phyloP scores from a whole-genome alignment of 2,888 invertebrate genomes.

The Polydrusus pterygomalis region DNA sequence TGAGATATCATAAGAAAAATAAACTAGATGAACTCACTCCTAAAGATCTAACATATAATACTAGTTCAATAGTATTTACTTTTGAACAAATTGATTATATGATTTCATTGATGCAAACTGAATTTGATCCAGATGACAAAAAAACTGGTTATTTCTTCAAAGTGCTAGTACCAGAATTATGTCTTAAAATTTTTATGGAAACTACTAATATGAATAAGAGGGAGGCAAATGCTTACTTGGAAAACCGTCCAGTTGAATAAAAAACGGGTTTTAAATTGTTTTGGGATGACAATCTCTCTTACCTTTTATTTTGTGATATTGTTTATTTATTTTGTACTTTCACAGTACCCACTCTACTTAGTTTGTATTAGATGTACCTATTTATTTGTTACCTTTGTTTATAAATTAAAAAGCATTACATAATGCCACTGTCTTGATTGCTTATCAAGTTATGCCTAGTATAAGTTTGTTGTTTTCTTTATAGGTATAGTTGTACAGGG shows the following conservation, averaged over 20 bases:
- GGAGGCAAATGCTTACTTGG: constrained; percentile 62
- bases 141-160: constrained; percentile 65
- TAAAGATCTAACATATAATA: constrained; percentile 63
- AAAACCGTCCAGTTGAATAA: constrained; percentile 58
- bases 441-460: too few species aligned
- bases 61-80: constrained; percentile 64
- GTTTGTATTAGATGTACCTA: neutral
- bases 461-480: too few species aligned
- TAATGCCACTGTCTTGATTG: too few species aligned
- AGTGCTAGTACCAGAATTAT: constrained; percentile 67
- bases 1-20: constrained; percentile 35
- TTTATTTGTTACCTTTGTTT: neutral
- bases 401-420: neutral
- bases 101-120: constrained; percentile 58
- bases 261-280: neutral
- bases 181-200: constrained; percentile 67
- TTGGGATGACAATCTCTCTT: neutral
- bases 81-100: constrained; percentile 64
- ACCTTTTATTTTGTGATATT: constrained; percentile 19
- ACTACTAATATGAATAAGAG: constrained; percentile 59
- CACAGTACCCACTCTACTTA: neutral
- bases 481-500: too few species aligned
- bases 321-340: constrained; percentile 10
- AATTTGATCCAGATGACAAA: constrained; percentile 61
- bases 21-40: constrained; percentile 37